Evolutionary conservation across 2,797 vertebrate species (phyloP), one percentile per base, ranked within the genome.

Genomic region (Oryzias sinensis): DNA sequence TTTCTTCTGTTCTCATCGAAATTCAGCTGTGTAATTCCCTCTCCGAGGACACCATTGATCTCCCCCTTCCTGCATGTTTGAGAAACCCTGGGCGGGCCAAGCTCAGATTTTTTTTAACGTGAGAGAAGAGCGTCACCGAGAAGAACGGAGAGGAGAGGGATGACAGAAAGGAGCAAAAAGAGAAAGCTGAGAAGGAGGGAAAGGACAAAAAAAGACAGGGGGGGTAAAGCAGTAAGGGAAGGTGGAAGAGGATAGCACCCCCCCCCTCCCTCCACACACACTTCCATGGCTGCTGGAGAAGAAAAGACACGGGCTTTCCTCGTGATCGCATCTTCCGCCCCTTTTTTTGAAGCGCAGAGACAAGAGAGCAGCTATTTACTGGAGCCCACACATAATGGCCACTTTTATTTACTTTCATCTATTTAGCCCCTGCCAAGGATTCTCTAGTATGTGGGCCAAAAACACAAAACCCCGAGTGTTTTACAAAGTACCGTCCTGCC

Each of bases 361-460:
- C 81, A 88, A 89, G 77, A 85, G 81, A 67, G 74, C 83, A 82
- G 82, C 84, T 89, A 88, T 90, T 89, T 88, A 88, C 88, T 91
- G 87, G 82, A 82, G 86, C 66, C 78, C 71, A 45, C 77, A 84
- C 85, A 89, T 88, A 88, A 90, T 89, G 85, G 87, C 80, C 87
- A 87, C 88, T 88, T 87, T 90, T 87, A 90, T 90, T 91, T 89
- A 88, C 85, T 88, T 83, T 86, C 62, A 44, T 70, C 79, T 79
- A 86, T 87, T 89, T 82, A 87, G 82, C 72, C 77, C 78, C 71
- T 84, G 88, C 87, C 86, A 88, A 90, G 78, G 82, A 76, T 81
- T 72, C 80, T 79, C 71, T 60, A 69, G 69, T 74, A 58, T 83
- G 59, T 49, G 63, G 81, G 79, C 77, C 86, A 81, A 80, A 79